Conservation (phyloP, 2,888 invertebrate species). For the Vanessa cardui region DNA sequence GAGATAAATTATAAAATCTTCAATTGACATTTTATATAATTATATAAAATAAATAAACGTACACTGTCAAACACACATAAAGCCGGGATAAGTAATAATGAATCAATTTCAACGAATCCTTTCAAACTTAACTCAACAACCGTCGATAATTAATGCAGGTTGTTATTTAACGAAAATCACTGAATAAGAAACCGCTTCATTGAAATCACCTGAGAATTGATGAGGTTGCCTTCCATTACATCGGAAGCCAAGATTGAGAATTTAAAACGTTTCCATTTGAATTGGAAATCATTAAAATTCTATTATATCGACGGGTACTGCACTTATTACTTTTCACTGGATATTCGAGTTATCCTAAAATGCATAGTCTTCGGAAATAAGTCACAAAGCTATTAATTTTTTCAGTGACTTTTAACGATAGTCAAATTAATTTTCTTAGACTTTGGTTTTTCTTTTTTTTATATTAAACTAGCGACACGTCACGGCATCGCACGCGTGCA, state of each 20-base stretch:
- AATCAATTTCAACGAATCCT: constrained; percentile 60
- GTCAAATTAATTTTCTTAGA: neutral
- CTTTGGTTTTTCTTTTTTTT: neutral
- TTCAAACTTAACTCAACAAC: constrained; percentile 59
- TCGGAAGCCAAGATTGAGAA: constrained; percentile 38
- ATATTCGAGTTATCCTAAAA: constrained; percentile 26
- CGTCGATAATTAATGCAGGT: constrained; percentile 72
- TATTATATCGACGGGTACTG: constrained; percentile 31
- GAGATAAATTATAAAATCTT: too few species aligned
- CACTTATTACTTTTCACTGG: constrained; percentile 21
- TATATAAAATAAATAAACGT: neutral
- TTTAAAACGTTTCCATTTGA: constrained; percentile 38
- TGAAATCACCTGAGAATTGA: constrained; percentile 70
- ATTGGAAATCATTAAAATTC: constrained; percentile 40
- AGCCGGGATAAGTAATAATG: constrained; percentile 44
- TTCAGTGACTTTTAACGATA: neutral
- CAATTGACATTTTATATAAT: neutral
- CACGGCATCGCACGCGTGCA: too few species aligned
- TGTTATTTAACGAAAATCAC: constrained; percentile 67
- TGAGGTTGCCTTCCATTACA: constrained; percentile 48
- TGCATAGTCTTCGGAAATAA: neutral
- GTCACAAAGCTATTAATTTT: constrained; percentile 2
- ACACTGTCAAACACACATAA: neutral
- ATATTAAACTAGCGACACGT: too few species aligned
- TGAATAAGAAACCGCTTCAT: constrained; percentile 68